Evolutionary conservation across 2,797 vertebrate genomes (phyloP), one percentile per base, ranked within the genome.

Genomic region (Pagetopsis macropterus): DNA sequence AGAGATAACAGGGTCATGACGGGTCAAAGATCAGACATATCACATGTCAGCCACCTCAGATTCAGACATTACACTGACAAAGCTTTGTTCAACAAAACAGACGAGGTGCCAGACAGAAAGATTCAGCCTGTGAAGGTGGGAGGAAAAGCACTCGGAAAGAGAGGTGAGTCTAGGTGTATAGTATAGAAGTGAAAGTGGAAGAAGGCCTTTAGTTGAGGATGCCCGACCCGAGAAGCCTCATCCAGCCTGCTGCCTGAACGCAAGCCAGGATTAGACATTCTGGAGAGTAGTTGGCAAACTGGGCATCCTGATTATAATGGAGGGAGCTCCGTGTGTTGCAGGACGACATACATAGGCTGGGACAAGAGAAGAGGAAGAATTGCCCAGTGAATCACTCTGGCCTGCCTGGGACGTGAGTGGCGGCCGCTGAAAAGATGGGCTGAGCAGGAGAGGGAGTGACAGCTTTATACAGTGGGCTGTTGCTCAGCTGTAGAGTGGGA

Each of bases 321-420:
- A 79, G 84, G 78, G 84, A 82, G 83, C 82, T 79, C 79, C 49
- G 27, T 27, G 27, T 27, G 27, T 76, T 46, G 37, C 84, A 77
- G 82, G 69, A 68, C 77, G 80, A 86, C 81, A 89, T 84, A 87
- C 81, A 85, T 89, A 87, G 85, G 87, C 82, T 87, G 90, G 81
- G 80, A 90, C 69, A 60, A 88, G 76, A 87, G 83, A 88, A 76
- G 81, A 81, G 81, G 79, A 87, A 79, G 81, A 90, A 87, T 84
- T 82, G 79, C 79, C 87, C 87, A 88, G 70, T 91, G 91, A 92
- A 84, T 90, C 89, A 88, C 68, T 86, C 83, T 78, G 75, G 71
- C 67, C 84, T 70, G 86, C 85, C 75, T 70, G 82, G 85, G 91
- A 91, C 78, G 78, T 89, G 89, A 93, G 86, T 82, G 86, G 82